Evolutionary conservation across 2,888 invertebrate genomes (phyloP).

Genomic region (Rugalucina vietnamica): DNA sequence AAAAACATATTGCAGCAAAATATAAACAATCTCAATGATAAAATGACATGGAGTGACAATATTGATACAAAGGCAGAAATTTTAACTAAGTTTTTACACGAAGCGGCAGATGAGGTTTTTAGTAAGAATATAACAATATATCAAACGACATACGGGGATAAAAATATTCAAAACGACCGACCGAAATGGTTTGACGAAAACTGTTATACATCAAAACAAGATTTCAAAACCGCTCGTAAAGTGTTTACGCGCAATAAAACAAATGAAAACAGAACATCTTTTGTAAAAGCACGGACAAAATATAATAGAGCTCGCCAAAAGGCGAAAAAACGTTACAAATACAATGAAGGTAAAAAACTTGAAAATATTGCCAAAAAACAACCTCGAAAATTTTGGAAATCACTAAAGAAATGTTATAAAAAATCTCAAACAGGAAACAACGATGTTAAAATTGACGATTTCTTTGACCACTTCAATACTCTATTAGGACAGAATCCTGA

Average conservation of each 20-base stretch:
- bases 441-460: neutral
- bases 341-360: neutral
- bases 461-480: conserved; percentile 12
- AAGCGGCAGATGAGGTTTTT: neutral
- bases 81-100: neutral
- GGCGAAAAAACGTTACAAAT: neutral
- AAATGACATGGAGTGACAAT: neutral
- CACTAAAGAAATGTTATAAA: conserved; percentile 4
- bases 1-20: neutral
- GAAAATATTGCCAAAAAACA: neutral
- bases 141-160: neutral
- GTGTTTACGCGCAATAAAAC: neutral
- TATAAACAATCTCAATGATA: neutral
- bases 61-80: neutral
- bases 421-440: neutral
- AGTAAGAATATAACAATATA: neutral
- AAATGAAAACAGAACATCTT: neutral
- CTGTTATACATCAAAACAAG: neutral
- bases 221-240: neutral
- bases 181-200: neutral
- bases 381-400: neutral
- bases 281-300: neutral
- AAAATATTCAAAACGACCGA: neutral
- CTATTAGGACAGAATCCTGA: neutral
- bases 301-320: neutral